Evolutionary conservation across 2,888 invertebrate species (phyloP).

Genomic region (Sphaeridia pumilis): DNA sequence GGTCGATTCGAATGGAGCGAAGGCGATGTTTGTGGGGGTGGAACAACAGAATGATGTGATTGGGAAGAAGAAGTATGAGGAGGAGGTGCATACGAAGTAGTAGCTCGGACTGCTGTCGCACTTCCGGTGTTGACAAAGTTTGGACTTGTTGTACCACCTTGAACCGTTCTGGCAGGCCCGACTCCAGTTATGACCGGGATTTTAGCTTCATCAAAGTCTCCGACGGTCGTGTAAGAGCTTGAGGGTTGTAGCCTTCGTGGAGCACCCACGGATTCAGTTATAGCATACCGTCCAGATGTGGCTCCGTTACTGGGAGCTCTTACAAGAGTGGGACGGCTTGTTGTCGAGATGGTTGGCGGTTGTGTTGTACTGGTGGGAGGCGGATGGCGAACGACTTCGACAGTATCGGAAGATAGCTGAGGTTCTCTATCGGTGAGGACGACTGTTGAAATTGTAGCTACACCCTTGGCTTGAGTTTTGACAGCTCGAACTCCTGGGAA

Average conservation of each 20-base stretch:
- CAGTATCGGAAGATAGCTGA: constrained; percentile 7
- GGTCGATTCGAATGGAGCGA: constrained; percentile 13
- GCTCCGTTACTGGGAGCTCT: constrained; percentile 35
- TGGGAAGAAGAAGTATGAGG: constrained; percentile 12
- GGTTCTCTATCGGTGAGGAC: constrained; percentile 21
- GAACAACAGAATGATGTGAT: constrained; percentile 10
- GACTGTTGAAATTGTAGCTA: constrained; percentile 22
- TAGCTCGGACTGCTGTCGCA: constrained; percentile 15
- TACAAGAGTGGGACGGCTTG: constrained; percentile 35
- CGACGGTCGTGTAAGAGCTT: constrained; percentile 18
- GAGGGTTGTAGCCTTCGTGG: constrained; percentile 7
- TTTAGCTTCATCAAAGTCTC: constrained; percentile 33
- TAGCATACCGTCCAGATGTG: constrained; percentile 1
- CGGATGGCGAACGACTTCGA: constrained; percentile 5
- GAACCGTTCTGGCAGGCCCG: constrained; percentile 22
- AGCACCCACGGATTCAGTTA: constrained; percentile 9
- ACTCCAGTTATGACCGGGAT: constrained; percentile 36
- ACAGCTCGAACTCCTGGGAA: constrained; percentile 19
- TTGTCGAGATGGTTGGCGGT: constrained; percentile 22
- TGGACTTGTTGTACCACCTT: constrained; percentile 10
- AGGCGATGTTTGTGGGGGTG: constrained; percentile 17
- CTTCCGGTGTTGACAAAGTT: constrained; percentile 18
- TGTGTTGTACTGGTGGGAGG: constrained; percentile 9
- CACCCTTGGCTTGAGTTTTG: constrained; percentile 18
- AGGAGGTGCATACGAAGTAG: constrained; percentile 15